phyloP scores from a whole-genome alignment of 2,113 vertebrate species.

The Melanocharis versteri region DNA sequence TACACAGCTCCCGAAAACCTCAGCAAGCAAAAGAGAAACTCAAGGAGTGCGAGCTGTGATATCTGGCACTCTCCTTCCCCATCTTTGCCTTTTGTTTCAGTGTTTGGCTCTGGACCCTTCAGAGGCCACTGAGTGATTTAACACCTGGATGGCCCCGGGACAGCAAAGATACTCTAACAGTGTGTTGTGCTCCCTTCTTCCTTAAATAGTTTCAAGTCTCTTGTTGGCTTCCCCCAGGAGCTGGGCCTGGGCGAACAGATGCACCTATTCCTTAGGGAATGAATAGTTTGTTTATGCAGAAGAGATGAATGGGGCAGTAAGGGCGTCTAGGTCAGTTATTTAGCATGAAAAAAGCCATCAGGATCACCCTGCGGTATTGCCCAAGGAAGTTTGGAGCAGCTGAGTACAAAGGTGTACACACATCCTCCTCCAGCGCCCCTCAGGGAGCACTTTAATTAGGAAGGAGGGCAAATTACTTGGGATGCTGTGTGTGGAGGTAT shows the following conservation, averaged over 20 bases:
- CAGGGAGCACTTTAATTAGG: constrained; percentile 55
- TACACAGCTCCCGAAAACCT: constrained; percentile 7
- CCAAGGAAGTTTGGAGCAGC: constrained; percentile 28
- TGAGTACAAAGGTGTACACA: constrained; percentile 57
- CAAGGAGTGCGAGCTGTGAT: background rate
- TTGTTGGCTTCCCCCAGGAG: constrained; percentile 34
- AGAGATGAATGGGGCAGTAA: constrained; percentile 55
- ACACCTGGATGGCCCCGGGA: constrained; percentile 55
- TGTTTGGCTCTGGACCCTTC: background rate
- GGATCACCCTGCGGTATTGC: constrained; percentile 8
- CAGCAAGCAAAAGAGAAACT: background rate
- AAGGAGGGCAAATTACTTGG: constrained; percentile 23
- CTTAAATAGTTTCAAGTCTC: constrained; percentile 12
- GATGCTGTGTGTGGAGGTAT: constrained; percentile 17
- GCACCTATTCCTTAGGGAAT: constrained; percentile 51
- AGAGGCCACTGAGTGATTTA: constrained; percentile 43
- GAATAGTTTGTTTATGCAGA: constrained; percentile 60
- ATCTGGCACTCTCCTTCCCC: background rate
- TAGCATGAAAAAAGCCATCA: constrained; percentile 63
- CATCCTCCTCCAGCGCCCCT: background rate
- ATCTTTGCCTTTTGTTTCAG: constrained; percentile 33
- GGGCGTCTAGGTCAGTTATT: constrained; percentile 58
- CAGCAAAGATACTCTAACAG: background rate
- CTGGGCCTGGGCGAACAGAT: constrained; percentile 27
- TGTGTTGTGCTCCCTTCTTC: constrained; percentile 2